Percentiles rank a stretch among this genome's conserved stretches.
Conservation (phyloP, 2,113 vertebrate genomes). For the Poicephalus meyeri region DNA sequence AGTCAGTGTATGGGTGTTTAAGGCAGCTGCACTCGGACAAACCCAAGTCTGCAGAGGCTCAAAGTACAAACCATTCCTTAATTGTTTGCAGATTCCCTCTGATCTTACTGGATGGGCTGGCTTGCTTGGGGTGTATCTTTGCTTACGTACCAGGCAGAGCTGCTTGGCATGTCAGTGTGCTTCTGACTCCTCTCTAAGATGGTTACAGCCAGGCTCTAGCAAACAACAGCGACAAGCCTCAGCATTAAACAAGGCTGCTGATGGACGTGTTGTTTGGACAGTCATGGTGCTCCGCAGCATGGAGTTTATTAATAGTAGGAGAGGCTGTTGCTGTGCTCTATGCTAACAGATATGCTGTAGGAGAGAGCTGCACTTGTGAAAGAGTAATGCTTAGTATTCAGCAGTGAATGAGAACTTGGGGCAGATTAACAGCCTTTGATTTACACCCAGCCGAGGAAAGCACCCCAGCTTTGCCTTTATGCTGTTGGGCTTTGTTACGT, state of each 20-base stretch:
- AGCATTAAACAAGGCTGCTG: background rate
- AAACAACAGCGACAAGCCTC: background rate
- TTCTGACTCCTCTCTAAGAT: background rate
- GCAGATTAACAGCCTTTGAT: slow-evolving; percentile 53
- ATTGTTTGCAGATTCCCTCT: slow-evolving; percentile 55
- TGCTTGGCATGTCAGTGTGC: background rate
- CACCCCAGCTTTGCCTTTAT: background rate
- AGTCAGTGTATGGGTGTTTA: background rate
- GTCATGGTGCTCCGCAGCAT: slow-evolving; percentile 14
- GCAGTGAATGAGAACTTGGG: background rate
- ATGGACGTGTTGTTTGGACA: slow-evolving; percentile 2
- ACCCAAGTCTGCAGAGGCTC: background rate
- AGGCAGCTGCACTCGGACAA: background rate
- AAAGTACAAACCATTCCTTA: slow-evolving; percentile 41
- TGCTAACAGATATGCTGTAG: background rate
- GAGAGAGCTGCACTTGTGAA: background rate
- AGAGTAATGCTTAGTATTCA: background rate
- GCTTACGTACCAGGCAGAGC: slow-evolving; percentile 16
- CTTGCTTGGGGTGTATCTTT: background rate
- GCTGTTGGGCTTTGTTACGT: background rate
- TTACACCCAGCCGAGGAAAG: slow-evolving; percentile 33
- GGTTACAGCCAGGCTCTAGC: background rate
- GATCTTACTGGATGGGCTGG: background rate
- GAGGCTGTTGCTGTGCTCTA: slow-evolving; percentile 14
- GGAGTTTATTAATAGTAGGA: slow-evolving; percentile 45